A percentile compares a stretch with the other conserved stretches of the same genome.
These are phyloP conservation scores for Manduca sexta DNA, from an alignment of 1,140 invertebrate species.

Conservation along the genomic window DNA sequence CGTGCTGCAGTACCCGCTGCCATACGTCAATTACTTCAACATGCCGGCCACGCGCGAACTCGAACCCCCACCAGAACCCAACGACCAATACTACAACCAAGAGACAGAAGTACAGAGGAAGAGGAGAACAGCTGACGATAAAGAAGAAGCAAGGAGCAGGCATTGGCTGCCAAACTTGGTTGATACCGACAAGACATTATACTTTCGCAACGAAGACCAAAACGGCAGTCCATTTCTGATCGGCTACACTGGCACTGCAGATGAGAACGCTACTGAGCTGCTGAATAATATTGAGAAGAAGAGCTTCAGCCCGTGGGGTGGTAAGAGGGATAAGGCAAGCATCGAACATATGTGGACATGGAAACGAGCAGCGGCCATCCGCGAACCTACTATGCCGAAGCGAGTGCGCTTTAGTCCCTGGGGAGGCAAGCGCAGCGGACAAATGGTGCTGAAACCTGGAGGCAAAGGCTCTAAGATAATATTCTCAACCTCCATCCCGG, in stretches of 20 bases:
- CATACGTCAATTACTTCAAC: slow-evolving; percentile 40
- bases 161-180: slow-evolving; percentile 36
- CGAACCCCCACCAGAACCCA: slow-evolving; percentile 13
- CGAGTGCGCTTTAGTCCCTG: slow-evolving; percentile 60
- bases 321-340: slow-evolving; percentile 39
- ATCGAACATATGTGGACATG: slow-evolving; percentile 56
- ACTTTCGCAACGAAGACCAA: slow-evolving; percentile 25
- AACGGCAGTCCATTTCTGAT: slow-evolving; percentile 21
- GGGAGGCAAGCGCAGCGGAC: slow-evolving; percentile 59
- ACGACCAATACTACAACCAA: slow-evolving; percentile 20
- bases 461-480: slow-evolving; percentile 45
- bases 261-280: slow-evolving; percentile 32
- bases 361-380: slow-evolving; percentile 37
- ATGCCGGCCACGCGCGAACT: slow-evolving; percentile 22
- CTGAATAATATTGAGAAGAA: slow-evolving; percentile 35
- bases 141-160: slow-evolving; percentile 20
- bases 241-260: slow-evolving; percentile 15
- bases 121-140: slow-evolving; percentile 28
- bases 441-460: slow-evolving; percentile 55
- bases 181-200: slow-evolving; percentile 38
- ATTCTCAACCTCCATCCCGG: slow-evolving; percentile 48
- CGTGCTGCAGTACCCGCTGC: slow-evolving; percentile 30
- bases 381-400: slow-evolving; percentile 65
- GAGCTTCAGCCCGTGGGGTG: slow-evolving; percentile 64
- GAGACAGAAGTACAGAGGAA: slow-evolving; percentile 30